Base-by-base conservation (phyloP, 2,113 vertebrate species). In the Hipposideros armiger region DNA sequence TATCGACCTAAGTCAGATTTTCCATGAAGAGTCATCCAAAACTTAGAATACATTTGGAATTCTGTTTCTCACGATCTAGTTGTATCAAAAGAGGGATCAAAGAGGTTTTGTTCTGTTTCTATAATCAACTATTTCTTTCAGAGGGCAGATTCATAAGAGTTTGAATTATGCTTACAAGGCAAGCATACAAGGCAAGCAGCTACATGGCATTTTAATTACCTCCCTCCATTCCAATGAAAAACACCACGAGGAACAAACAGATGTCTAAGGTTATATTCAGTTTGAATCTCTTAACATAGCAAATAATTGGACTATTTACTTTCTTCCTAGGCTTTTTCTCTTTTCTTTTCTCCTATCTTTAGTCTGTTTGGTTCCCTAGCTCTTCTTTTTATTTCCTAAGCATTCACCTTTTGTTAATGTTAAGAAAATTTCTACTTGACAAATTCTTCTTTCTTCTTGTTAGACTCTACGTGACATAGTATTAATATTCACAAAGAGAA, bases 101-200 rank as follows among this genome's bases (percentile, higher is more conserved):
- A 96, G 90, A 84, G 78, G 87, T 95, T 97, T 97, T 95, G 96
- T 96, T 98, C 94, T 90, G 50, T 94, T 96, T 91, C 96, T 95
- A 78, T 95, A 96, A 97, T 97, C 96, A 97, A 93, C 96, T 94
- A 86, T 90, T 97, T 97, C 92, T 97, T 95, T 97, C 92, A 92
- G 94, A 97, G 85, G 64, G 73, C 77, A 96, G 93, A 96, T 58
- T 96, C 93, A 89, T 96, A 96, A 94, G 93, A 96, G 82, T 96
- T 95, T 97, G 96, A 97, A 96, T 97, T 98, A 92, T 97, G 78
- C 92, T 96, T 95, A 91, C 89, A 97, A 95, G 52, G 52, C 52
- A 96, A 95, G 78, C 94, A 94, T 72, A 95, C 77, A 76, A 91
- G 97, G 74, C 94, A 95, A 96, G 90, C 52, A 95, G 90, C 82